Base-by-base conservation (phyloP, 1,140 invertebrate genomes). In the Drosophila subobscura region DNA sequence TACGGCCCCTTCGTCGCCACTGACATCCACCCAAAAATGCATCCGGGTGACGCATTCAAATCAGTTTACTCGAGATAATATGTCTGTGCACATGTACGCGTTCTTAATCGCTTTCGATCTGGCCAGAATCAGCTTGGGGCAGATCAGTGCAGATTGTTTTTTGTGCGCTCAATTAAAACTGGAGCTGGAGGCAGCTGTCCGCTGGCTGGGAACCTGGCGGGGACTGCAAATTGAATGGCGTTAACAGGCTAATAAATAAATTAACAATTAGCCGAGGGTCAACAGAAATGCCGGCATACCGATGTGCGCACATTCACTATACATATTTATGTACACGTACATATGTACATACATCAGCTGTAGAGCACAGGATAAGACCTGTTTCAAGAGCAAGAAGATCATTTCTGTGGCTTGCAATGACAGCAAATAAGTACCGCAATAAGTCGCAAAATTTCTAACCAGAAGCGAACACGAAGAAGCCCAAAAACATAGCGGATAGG, bases 61-160 rank as follows among this genome's bases (percentile, higher is more conserved):
- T 46, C 63, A 37, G 51, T 55, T 37, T 3, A 16, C 16, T 7
- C 2, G 6, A 41, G 5, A 27, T 12, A 10, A 20, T 14, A 42
- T 29, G 8, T 16, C 3, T 33, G 7, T 33, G 7, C 2, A 23
- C n/a, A 14, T 20, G 20, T 51, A 37, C 20, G 5, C 25, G 37
- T 10, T 33, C 3, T 33, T 10, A 33, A 33, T 12, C 45, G 20
- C 22, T 42, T 8, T 16, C 65, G 53, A 68, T 68, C 65, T 46
- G 66, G 67, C 54, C 49, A 12, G 3, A 68, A 42, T 67, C 79
- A 77, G 79, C 79, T 84, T 84, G 66, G 72, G 66, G 66, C 80
- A 72, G 79, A 79, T 84, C 73, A 76, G 72, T 76, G 80, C 80
- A 85, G 76, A 84, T 85, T 79, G 76, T 72, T 61, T 64, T 47